Evolutionary conservation across 2,888 invertebrate genomes (phyloP).

Genomic region (Tribolium freemani): DNA sequence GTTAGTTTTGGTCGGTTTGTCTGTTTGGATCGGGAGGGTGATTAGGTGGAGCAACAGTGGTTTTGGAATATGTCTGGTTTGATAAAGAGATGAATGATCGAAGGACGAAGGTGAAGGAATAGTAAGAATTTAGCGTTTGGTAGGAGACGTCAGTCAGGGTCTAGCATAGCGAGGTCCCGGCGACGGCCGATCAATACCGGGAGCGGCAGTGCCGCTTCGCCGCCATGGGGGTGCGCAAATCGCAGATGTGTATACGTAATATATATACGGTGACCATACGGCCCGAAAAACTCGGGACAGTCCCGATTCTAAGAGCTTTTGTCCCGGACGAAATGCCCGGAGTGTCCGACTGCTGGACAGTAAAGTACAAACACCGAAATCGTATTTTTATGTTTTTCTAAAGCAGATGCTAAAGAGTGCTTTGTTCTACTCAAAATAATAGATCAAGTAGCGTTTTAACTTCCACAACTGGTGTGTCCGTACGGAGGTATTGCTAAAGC

Average conservation of each 20-base stretch:
- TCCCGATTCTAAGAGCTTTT: too few relatives aligned
- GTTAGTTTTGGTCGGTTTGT: background rate
- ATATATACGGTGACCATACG: background rate
- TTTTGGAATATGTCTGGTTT: conserved; percentile 40
- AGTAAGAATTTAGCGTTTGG: conserved; percentile 48
- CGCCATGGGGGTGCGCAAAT: conserved; percentile 59
- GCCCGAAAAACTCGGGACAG: too few relatives aligned
- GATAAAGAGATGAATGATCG: conserved; percentile 46
- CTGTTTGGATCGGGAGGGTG: background rate
- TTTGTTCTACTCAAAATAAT: too few relatives aligned
- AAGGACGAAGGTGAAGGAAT: conserved; percentile 43
- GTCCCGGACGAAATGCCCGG: too few relatives aligned
- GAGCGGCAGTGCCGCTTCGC: conserved; percentile 59
- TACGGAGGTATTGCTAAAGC: too few relatives aligned
- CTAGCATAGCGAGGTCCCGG: conserved; percentile 58
- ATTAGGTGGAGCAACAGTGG: conserved; percentile 20
- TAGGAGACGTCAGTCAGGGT: conserved; percentile 47
- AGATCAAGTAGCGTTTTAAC: too few relatives aligned
- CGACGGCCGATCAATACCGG: conserved; percentile 64
- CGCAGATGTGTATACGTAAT: conserved; percentile 41
- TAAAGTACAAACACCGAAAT: too few relatives aligned
- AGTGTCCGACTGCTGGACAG: too few relatives aligned
- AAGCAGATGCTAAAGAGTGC: too few relatives aligned
- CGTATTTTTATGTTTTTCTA: too few relatives aligned
- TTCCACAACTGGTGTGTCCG: too few relatives aligned